Evolutionary conservation across 2,888 invertebrate species (phyloP).

Genomic region (Eledone cirrhosa): DNA sequence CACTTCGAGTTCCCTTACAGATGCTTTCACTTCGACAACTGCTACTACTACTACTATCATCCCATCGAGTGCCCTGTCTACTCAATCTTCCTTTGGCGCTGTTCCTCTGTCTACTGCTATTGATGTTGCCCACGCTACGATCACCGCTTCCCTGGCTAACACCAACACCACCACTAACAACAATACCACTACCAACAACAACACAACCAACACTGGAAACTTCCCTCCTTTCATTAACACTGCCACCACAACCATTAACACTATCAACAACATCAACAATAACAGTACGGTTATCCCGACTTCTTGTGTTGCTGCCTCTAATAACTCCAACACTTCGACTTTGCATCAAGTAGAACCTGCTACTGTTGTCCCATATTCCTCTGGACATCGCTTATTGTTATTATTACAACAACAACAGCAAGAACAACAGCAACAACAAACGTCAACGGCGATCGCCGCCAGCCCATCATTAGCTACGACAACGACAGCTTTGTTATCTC

Average conservation of each 20-base stretch:
- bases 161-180: neutral
- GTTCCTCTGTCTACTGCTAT: conserved; percentile 2
- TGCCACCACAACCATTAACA: neutral
- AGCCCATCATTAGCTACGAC: neutral
- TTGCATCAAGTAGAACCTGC: too few relatives aligned
- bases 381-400: conserved; percentile 1
- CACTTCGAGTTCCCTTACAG: neutral
- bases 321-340: neutral
- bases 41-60: conserved; percentile 10
- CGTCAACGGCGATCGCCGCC: neutral
- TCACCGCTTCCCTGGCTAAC: neutral
- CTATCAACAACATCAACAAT: neutral
- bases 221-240: neutral
- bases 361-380: too few relatives aligned
- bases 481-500: neutral
- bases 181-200: neutral
- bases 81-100: neutral
- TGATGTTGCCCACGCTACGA: neutral
- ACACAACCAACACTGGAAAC: neutral
- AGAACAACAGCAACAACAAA: neutral
- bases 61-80: neutral
- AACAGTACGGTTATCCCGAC: neutral
- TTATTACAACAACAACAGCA: conserved; percentile 19
- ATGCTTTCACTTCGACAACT: neutral
- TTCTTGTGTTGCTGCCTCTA: neutral